phyloP scores from a whole-genome alignment of 2,113 vertebrate genomes.

The Brachyhypopomus gauderio region DNA sequence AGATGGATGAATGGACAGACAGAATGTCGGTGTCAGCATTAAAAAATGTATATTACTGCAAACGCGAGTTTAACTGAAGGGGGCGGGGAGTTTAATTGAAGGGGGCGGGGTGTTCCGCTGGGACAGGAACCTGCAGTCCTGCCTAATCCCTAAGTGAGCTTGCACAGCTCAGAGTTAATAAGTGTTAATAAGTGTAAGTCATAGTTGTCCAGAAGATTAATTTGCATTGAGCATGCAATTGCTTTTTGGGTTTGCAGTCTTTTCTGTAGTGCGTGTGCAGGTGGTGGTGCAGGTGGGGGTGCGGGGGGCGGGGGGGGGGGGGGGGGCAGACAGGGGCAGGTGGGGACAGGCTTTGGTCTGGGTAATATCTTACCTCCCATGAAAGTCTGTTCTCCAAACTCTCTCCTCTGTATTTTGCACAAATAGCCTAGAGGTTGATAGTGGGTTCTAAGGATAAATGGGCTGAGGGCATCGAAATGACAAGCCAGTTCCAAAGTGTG shows the following conservation, averaged over 20 bases:
- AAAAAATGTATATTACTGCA: background rate
- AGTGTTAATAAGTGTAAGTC: background rate
- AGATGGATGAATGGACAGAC: background rate
- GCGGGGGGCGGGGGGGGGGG: too few species aligned
- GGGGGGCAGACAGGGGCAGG: background rate
- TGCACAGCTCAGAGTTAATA: background rate
- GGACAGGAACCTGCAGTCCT: background rate
- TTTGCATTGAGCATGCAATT: background rate
- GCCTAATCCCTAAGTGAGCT: background rate
- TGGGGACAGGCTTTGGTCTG: background rate
- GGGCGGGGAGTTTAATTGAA: background rate
- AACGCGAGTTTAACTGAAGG: too few species aligned
- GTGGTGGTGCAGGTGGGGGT: too few species aligned
- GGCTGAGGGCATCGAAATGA: slow-evolving; percentile 14
- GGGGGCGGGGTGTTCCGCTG: background rate
- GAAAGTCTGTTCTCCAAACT: slow-evolving; percentile 32
- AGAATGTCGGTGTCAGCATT: background rate
- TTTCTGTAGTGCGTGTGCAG: background rate
- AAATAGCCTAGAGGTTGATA: slow-evolving; percentile 32
- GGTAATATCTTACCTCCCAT: slow-evolving; percentile 2
- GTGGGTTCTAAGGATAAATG: slow-evolving; percentile 35
- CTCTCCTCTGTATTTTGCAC: slow-evolving; percentile 19
- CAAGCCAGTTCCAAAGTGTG: slow-evolving; percentile 6
- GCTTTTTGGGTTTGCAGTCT: background rate
- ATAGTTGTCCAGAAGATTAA: background rate